Conservation (phyloP, 2,888 invertebrate genomes). For the Oegoconia quadripuncta region DNA sequence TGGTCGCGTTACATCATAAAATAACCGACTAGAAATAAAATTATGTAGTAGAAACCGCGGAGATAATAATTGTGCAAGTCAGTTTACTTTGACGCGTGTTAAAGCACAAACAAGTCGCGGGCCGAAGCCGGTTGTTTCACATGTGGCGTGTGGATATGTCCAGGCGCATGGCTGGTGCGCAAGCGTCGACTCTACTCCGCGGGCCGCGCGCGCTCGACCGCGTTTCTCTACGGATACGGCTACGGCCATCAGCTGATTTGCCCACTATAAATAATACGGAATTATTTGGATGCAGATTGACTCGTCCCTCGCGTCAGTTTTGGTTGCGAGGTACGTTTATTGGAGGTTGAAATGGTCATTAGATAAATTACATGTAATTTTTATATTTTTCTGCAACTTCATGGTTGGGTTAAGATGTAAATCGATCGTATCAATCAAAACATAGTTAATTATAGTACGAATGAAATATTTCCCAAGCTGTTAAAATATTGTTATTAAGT, state of each 20-base stretch:
- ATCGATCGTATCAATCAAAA: no score
- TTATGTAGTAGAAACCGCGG: neutral
- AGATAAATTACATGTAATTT: no score
- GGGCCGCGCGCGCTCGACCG: conserved; percentile 21
- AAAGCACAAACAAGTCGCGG: conserved; percentile 2
- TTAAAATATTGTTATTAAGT: no score
- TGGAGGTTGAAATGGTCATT: no score
- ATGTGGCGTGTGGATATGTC: neutral
- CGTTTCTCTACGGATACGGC: conserved; percentile 5
- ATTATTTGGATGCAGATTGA: conserved; percentile 59
- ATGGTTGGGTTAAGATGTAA: no score
- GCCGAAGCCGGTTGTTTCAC: conserved; percentile 4
- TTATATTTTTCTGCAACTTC: no score
- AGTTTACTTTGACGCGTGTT: conserved; percentile 1
- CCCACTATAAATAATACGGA: conserved; percentile 73
- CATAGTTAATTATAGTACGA: no score
- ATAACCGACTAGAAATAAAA: conserved; percentile 1
- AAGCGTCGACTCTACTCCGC: conserved; percentile 4
- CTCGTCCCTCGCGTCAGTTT: conserved; percentile 27
- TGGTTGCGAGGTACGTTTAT: no score
- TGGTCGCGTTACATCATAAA: conserved; percentile 10
- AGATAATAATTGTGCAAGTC: conserved; percentile 9
- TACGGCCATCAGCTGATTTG: conserved; percentile 59
- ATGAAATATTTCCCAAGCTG: no score
- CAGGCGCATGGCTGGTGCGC: neutral